These are phyloP conservation scores for Melinaea marsaeus DNA, from an alignment of 2,888 invertebrate species.

Conservation along the genomic window DNA sequence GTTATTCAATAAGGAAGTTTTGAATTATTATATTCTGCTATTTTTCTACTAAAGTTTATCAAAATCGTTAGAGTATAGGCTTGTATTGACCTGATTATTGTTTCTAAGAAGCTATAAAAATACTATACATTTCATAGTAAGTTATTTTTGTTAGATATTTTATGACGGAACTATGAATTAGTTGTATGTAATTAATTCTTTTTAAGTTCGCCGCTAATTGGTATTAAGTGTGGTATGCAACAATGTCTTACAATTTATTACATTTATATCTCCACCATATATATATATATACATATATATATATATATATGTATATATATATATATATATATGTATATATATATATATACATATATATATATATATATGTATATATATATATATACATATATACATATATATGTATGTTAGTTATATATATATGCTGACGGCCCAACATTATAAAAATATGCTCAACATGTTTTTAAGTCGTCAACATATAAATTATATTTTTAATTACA, in stretches of 20 bases:
- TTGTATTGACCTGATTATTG: not conserved
- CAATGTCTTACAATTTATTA: not conserved
- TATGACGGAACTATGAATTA: conserved; percentile 1
- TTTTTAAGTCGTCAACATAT: no score
- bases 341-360: not conserved
- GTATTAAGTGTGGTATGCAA: not conserved
- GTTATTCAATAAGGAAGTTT: no score
- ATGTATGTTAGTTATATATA: no score
- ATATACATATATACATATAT: no score
- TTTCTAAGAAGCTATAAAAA: not conserved
- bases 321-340: not conserved
- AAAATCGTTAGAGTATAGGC: no score
- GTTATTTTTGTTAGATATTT: not conserved
- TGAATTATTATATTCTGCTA: conserved; percentile 12
- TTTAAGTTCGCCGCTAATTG: not conserved
- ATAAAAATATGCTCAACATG: no score
- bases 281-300: not conserved
- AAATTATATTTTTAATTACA: no score
- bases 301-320: no score
- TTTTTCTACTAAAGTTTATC: no score
- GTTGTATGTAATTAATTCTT: not conserved
- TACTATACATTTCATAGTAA: not conserved
- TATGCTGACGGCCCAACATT: no score
- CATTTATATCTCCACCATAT: not conserved
- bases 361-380: not conserved